Percentiles rank a stretch among this genome's conserved stretches.
phyloP scores from a whole-genome alignment of 2,797 vertebrate genomes.

The Oreochromis mossambicus region DNA sequence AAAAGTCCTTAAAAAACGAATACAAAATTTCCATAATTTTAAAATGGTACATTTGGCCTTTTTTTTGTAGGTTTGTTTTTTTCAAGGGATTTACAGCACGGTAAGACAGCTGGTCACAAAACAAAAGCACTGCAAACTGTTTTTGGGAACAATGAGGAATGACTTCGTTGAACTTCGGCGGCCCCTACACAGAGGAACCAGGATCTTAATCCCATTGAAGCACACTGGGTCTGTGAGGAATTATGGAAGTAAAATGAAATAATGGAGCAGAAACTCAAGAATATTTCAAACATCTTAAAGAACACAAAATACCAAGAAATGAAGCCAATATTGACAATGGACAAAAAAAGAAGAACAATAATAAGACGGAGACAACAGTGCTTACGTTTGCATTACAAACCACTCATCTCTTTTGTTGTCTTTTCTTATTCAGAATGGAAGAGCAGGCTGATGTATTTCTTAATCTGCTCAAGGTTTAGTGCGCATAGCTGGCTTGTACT shows the following conservation, averaged over 20 bases:
- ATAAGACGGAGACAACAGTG: not conserved
- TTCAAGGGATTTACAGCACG: not conserved
- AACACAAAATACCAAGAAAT: not conserved
- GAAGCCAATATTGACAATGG: not conserved
- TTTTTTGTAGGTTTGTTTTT: not conserved
- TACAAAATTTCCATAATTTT: not conserved
- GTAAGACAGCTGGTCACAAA: not conserved
- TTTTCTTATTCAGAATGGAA: not conserved
- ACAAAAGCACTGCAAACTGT: not conserved
- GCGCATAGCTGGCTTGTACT: not conserved
- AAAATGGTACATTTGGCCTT: not conserved
- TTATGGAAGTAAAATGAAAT: not conserved
- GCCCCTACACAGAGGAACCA: not conserved
- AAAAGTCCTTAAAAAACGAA: not conserved
- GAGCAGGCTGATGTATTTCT: not conserved
- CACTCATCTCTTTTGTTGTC: not conserved
- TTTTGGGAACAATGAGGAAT: not conserved
- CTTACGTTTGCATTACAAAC: not conserved
- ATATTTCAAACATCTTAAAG: not conserved
- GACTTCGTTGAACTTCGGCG: not conserved
- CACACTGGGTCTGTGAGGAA: not conserved
- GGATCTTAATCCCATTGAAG: not conserved
- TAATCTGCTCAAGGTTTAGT: not conserved
- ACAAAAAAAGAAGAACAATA: not conserved
- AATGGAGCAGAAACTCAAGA: not conserved